phyloP scores from a whole-genome alignment of 2,797 vertebrate genomes.

The Chelmon rostratus region DNA sequence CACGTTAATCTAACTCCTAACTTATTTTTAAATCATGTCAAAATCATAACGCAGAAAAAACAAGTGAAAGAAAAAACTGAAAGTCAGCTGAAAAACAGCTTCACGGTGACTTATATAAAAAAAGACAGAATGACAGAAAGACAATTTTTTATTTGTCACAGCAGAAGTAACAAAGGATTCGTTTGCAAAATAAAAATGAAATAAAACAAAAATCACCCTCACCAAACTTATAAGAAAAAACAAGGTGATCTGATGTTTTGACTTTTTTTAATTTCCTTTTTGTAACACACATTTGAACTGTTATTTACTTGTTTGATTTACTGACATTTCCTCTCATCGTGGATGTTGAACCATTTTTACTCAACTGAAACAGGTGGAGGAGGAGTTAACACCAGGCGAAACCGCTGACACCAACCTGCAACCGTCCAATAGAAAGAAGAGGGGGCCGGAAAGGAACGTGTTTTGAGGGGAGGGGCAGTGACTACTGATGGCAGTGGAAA shows the following conservation, averaged over 20 bases:
- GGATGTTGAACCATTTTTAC: constrained; percentile 42
- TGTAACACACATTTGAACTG: constrained; percentile 56
- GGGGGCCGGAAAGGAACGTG: constrained; percentile 40
- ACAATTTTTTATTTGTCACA: constrained; percentile 85
- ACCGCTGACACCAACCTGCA: constrained; percentile 65
- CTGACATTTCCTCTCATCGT: constrained; percentile 41
- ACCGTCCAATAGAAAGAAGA: constrained; percentile 63
- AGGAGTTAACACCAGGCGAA: constrained; percentile 44
- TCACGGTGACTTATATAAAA: not conserved
- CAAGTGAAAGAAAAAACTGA: not conserved
- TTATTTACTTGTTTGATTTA: constrained; percentile 42
- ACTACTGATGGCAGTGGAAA: constrained; percentile 62
- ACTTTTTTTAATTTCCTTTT: constrained; percentile 52
- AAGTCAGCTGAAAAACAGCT: no score
- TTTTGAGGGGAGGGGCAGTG: constrained; percentile 48
- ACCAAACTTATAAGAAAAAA: constrained; percentile 69
- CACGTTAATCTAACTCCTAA: not conserved
- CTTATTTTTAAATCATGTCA: accelerated
- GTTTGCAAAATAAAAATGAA: constrained; percentile 79
- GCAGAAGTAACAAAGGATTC: constrained; percentile 85
- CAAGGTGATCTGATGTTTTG: constrained; percentile 59
- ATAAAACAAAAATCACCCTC: constrained; percentile 66
- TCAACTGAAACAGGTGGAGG: constrained; percentile 53
- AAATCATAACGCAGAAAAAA: not conserved
- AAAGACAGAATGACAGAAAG: constrained; percentile 73